Evolutionary conservation across 2,113 vertebrate genomes (phyloP).

Genomic region (Vulpes vulpes): DNA sequence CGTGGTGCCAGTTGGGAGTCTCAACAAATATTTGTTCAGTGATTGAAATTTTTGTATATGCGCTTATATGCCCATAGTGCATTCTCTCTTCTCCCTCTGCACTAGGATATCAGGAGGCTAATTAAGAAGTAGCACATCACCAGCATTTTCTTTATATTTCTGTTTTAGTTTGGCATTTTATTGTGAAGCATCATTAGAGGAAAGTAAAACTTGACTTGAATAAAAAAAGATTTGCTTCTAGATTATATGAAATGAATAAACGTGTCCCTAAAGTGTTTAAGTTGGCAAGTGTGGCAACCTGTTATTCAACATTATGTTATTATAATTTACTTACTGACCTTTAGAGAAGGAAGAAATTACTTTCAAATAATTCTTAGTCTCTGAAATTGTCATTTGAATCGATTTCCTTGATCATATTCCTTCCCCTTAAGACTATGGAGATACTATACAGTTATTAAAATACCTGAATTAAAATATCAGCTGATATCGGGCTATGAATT

Average conservation of each 20-base stretch:
- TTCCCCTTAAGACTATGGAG: background rate
- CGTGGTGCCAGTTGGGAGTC: background rate
- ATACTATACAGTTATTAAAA: slow-evolving; percentile 21
- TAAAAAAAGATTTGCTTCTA: slow-evolving; percentile 51
- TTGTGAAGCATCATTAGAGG: slow-evolving; percentile 40
- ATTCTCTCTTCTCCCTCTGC: background rate
- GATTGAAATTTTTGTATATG: background rate
- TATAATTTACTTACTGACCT: slow-evolving; percentile 54
- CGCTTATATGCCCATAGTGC: rapidly evolving
- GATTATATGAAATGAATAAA: slow-evolving; percentile 61
- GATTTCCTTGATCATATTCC: background rate
- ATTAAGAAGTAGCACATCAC: background rate
- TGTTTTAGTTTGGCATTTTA: slow-evolving; percentile 24
- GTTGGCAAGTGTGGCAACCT: slow-evolving; percentile 16
- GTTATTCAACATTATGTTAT: slow-evolving; percentile 34
- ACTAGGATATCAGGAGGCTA: background rate
- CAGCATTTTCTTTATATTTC: slow-evolving; percentile 33
- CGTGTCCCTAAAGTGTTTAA: slow-evolving; percentile 22
- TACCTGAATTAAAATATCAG: background rate
- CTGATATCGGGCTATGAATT: background rate
- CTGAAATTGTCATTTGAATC: slow-evolving; percentile 40
- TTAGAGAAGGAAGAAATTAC: slow-evolving; percentile 55
- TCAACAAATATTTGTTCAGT: background rate
- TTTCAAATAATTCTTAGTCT: slow-evolving; percentile 59
- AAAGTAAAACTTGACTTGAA: slow-evolving; percentile 53